These are phyloP conservation scores for Charaxes varanes DNA, from an alignment of 1,140 invertebrate species.

Conservation along the genomic window DNA sequence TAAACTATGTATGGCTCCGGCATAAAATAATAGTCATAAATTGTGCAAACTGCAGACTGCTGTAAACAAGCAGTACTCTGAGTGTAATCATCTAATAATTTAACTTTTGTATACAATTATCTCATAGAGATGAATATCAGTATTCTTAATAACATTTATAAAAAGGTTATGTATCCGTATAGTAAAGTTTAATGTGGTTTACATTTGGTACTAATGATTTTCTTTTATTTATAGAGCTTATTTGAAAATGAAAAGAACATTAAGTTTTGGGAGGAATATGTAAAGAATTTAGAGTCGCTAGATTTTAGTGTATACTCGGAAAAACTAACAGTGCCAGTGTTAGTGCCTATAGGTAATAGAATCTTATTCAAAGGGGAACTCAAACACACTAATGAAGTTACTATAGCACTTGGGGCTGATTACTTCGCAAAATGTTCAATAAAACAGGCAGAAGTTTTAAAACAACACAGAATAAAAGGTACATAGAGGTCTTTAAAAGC, in stretches of 20 bases:
- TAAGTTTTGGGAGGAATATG: slow-evolving; percentile 55
- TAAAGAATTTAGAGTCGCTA: slow-evolving; percentile 38
- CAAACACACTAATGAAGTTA: slow-evolving; percentile 85
- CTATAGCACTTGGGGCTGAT: slow-evolving; percentile 81
- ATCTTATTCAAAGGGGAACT: slow-evolving; percentile 82
- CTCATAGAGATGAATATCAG: no score
- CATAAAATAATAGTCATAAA: no score
- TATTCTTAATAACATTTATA: slow-evolving; percentile 26
- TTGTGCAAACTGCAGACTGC: no score
- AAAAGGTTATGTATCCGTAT: slow-evolving; percentile 22
- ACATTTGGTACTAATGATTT: no score
- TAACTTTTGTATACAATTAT: no score
- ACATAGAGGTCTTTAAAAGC: no score
- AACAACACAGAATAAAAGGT: slow-evolving; percentile 77
- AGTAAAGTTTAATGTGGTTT: no score
- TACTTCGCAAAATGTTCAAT: slow-evolving; percentile 83
- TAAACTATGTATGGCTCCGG: no score
- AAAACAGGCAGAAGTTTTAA: slow-evolving; percentile 78
- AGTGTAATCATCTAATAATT: no score
- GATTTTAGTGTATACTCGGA: slow-evolving; percentile 49
- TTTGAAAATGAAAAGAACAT: slow-evolving; percentile 51
- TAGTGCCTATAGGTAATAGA: slow-evolving; percentile 80
- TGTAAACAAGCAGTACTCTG: no score
- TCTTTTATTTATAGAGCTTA: slow-evolving; percentile 42
- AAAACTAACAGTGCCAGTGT: slow-evolving; percentile 62